These are phyloP conservation scores for Corynorhinus townsendii DNA, from an alignment of 2,113 vertebrate genomes.

Conservation along the genomic window DNA sequence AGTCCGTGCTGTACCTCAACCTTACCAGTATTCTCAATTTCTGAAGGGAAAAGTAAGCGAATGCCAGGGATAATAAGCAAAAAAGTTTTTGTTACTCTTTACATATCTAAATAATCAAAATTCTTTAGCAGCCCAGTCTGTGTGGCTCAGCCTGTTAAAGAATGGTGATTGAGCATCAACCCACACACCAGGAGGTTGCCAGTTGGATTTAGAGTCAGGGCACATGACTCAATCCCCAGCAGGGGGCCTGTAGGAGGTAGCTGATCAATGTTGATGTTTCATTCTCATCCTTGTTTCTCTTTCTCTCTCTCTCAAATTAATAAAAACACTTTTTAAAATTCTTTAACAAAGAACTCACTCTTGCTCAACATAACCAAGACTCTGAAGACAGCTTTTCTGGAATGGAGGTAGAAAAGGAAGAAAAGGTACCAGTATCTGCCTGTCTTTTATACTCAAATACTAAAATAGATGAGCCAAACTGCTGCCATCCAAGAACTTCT, in stretches of 20 bases:
- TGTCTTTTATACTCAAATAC: not conserved
- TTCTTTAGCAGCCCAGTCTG: not conserved
- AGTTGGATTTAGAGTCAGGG: too few relatives aligned
- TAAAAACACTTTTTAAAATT: not conserved
- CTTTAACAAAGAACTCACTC: not conserved
- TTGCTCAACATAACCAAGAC: not conserved
- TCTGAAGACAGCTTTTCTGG: not conserved
- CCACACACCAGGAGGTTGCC: too few relatives aligned
- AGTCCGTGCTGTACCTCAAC: rapidly evolving
- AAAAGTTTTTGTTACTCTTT: not conserved
- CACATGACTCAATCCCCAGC: too few relatives aligned
- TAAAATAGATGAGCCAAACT: not conserved
- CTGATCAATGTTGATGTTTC: too few relatives aligned
- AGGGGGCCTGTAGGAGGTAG: too few relatives aligned
- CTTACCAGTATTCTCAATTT: not conserved
- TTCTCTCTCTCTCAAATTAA: too few relatives aligned
- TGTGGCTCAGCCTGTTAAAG: too few relatives aligned
- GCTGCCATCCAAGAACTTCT: not conserved
- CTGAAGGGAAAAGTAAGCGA: not conserved
- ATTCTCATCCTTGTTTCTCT: too few relatives aligned
- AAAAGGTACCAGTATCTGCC: not conserved
- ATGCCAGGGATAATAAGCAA: not conserved
- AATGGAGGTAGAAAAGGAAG: not conserved
- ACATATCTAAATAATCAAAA: not conserved
- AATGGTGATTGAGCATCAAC: too few relatives aligned